Evolutionary conservation across 2,113 vertebrate genomes (phyloP), one percentile per base, ranked within the genome.

Genomic region (Nesogale talazaci): DNA sequence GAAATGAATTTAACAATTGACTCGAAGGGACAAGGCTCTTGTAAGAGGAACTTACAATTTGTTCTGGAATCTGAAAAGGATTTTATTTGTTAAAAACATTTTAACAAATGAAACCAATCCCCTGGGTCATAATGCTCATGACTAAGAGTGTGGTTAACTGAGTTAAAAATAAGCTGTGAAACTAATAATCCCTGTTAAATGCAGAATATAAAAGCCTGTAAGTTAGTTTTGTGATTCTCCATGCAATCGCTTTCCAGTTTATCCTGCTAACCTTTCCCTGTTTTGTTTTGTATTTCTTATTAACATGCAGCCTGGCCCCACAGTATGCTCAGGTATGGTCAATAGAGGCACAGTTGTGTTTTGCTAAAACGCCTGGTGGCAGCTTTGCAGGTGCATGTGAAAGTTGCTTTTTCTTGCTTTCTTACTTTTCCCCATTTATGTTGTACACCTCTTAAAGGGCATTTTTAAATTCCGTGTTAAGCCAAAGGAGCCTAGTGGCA

Each of bases 291-390:
- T 97, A 92, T 98, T 97, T 97, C 97, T 97, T 85, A 88, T 98
- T 97, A 97, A 98, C 98, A 99, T 97, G 99, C 99, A 98, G 98
- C 98, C 69, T 91, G 98, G 98, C 98, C 93, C 92, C 95, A 74
- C 90, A 82, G 89, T 95, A n/a, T 94, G 80, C 86, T 76, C 96
- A 99, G 98, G 98, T 99, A 99, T 96, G 98, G 97, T 98, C 98
- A 97, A 96, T 83, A 82, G 31, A 96, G 97, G 97, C 95, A 96
- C 94, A 95, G 63, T 83, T 81, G 90, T 89, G 83, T 93, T 94
- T 84, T n/a, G 22, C 56, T 93, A 88, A 96, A 95, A 94, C 95
- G 90, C 86, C 89, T 72, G 95, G 61, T 86, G 93, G 90, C 65
- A 94, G 12, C 72, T 91, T 97, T 97, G 96, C 92, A 96, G 86